These are phyloP conservation scores for Drosophila mauritiana DNA, from an alignment of 1,140 invertebrate genomes.

Conservation along the genomic window DNA sequence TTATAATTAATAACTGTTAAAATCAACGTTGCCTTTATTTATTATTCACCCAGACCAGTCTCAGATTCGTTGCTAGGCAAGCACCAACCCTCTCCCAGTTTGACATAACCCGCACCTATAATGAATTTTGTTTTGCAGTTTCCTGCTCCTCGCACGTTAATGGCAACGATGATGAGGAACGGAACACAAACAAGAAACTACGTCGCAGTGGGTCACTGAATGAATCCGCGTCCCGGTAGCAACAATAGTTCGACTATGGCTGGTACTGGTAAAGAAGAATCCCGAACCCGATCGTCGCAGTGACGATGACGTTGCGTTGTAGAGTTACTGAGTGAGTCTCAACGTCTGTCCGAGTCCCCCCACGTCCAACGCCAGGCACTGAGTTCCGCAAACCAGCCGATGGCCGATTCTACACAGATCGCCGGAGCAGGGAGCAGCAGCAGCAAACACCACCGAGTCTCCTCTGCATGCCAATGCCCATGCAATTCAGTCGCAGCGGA, in stretches of 20 bases:
- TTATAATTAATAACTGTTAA: constrained; percentile 54
- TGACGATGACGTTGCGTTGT: constrained; percentile 24
- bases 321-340: constrained; percentile 74
- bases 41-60: constrained; percentile 43
- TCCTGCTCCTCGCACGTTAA: constrained; percentile 82
- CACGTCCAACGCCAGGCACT: constrained; percentile 52
- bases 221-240: neutral
- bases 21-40: constrained; percentile 73
- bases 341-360: constrained; percentile 76
- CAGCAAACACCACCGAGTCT: constrained; percentile 80
- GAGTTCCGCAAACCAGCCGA: constrained; percentile 53
- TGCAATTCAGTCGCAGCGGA: constrained; percentile 45
- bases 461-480: constrained; percentile 46
- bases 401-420: constrained; percentile 56
- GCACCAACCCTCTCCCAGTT: constrained; percentile 3
- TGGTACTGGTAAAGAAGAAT: constrained; percentile 20
- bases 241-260: too few relatives aligned
- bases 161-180: constrained; percentile 81
- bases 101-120: constrained; percentile 68
- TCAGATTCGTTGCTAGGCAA: constrained; percentile 30
- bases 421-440: constrained; percentile 75
- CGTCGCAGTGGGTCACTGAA: constrained; percentile 10
- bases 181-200: constrained; percentile 61
- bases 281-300: constrained; percentile 10
- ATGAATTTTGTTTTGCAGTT: constrained; percentile 82